Evolutionary conservation across 2,113 vertebrate species (phyloP), one percentile per base, ranked within the genome.

Genomic region (Pandion haliaetus): DNA sequence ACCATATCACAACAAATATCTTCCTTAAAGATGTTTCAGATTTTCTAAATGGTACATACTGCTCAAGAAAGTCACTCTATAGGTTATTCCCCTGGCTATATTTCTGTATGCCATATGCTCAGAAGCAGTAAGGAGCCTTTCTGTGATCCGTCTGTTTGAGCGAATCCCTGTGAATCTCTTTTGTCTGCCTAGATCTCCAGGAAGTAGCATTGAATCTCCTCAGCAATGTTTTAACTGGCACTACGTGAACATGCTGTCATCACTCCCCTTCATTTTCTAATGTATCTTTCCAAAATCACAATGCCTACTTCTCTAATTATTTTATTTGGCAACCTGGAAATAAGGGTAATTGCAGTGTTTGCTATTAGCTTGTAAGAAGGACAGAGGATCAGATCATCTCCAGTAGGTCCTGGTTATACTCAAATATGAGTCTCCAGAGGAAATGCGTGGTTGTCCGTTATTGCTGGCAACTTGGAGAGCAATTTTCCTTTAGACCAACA

Each of bases 221-320:
- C 93, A 85, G 89, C 32, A 49, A 58, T 95, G 77, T 91, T 97
- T 97, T 84, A 92, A 72, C 54, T 94, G 93, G 93, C 93, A 95
- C 91, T 54, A 21, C 4, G 3, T 44, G 86, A 77, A 79, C 87
- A 42, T 47, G 54, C 74, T 97, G 93, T 95, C 93, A 95, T 85
- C 90, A 49, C 70, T 87, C 70, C 58, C 36, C 81, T 89, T 91
- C 74, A 79, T 93, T 93, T 73, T 69, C 36, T 65, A n/a, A 45
- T 20, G 11, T 73, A 90, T 92, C 94, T 92, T 77, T 88, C 90
- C 93, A 91, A 97, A 90, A 95, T 96, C 91, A 91, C 83, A 89
- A 36, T 82, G 66, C 86, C 26, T 93, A 31, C 84, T 91, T 91
- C 84, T 73, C 81, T 95, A 92, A 95, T 96, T 89, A 77, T 94